Percentiles rank a stretch among this genome's conserved stretches.
These are phyloP conservation scores for Sialis lutaria DNA, from an alignment of 2,888 invertebrate genomes.

Conservation along the genomic window DNA sequence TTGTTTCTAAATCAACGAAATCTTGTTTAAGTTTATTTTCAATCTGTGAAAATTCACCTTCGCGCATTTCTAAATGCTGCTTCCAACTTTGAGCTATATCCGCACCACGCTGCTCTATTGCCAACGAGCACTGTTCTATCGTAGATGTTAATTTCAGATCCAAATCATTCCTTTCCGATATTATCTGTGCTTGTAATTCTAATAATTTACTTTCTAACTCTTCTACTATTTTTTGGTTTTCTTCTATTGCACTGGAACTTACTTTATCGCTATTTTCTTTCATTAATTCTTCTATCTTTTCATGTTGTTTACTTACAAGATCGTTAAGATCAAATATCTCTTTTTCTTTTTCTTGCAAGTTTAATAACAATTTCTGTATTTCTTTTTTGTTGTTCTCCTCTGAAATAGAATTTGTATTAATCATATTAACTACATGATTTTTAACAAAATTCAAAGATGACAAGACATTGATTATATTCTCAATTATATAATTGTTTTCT, in stretches of 20 bases:
- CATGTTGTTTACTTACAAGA: neutral
- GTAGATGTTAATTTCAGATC: slow-evolving; percentile 10
- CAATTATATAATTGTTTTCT: too few relatives aligned
- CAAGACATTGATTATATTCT: too few relatives aligned
- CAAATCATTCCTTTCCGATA: slow-evolving; percentile 6
- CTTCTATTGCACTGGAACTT: neutral
- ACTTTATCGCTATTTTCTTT: neutral
- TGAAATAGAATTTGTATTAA: too few relatives aligned
- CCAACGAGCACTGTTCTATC: slow-evolving; percentile 25
- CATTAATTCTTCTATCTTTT: neutral
- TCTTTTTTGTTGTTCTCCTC: too few relatives aligned
- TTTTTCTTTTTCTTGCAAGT: too few relatives aligned
- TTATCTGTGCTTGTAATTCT: neutral
- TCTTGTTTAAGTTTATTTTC: slow-evolving; percentile 33
- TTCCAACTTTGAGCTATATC: slow-evolving; percentile 57
- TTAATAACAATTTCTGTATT: too few relatives aligned
- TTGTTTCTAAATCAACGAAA: slow-evolving; percentile 29
- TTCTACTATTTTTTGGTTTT: neutral
- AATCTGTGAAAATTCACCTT: slow-evolving; percentile 36
- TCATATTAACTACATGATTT: too few relatives aligned
- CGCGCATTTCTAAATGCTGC: slow-evolving; percentile 42
- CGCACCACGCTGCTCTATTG: slow-evolving; percentile 45
- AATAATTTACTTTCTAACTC: neutral
- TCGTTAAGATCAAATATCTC: too few relatives aligned
- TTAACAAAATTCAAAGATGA: too few relatives aligned